These are phyloP conservation scores for Latrodectus hesperus DNA, from an alignment of 2,888 invertebrate genomes.

Conservation along the genomic window DNA sequence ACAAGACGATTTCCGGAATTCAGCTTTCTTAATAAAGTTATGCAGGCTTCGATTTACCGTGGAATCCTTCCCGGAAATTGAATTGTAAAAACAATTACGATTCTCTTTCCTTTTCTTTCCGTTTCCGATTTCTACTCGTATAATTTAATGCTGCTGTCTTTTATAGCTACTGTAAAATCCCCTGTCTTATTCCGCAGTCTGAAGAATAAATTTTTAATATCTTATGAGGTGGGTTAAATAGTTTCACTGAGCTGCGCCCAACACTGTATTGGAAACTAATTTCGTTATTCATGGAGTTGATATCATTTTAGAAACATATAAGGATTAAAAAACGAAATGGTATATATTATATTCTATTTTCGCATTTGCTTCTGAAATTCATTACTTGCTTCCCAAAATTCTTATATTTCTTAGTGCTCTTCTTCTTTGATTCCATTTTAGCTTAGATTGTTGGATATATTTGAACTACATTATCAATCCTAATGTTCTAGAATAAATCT, in stretches of 20 bases:
- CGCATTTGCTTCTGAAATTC: too few species aligned
- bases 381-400: too few species aligned
- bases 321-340: background rate
- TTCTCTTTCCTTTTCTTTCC: background rate
- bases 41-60: constrained; percentile 21
- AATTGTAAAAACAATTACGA: constrained; percentile 56
- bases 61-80: constrained; percentile 33
- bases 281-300: background rate
- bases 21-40: constrained; percentile 33
- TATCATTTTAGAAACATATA: background rate
- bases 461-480: too few species aligned
- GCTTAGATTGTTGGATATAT: too few species aligned
- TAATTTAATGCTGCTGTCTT: constrained; percentile 32
- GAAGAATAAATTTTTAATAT: constrained; percentile 13
- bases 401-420: too few species aligned
- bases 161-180: constrained; percentile 1
- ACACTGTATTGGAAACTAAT: constrained; percentile 5
- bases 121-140: constrained; percentile 21
- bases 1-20: constrained; percentile 41
- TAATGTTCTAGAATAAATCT: too few species aligned
- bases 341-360: background rate
- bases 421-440: too few species aligned
- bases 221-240: background rate
- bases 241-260: background rate
- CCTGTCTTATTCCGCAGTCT: background rate